A percentile compares a stretch with the other conserved stretches of the same genome.
These are phyloP conservation scores for Vollenhovia emeryi DNA, from an alignment of 1,140 invertebrate genomes.

Conservation along the genomic window DNA sequence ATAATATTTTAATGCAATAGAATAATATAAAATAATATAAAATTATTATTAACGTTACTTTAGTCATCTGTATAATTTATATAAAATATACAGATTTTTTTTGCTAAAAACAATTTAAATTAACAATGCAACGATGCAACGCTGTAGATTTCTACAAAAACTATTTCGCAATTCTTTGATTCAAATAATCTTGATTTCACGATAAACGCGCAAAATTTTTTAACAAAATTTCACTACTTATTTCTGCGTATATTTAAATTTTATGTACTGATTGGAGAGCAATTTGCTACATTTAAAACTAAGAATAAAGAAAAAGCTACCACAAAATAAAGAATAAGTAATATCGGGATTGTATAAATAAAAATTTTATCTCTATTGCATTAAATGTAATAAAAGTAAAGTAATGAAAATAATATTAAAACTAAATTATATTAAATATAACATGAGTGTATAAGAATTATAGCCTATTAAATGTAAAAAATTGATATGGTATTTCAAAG, in stretches of 20 bases:
- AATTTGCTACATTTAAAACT: no score
- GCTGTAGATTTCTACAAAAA: background rate
- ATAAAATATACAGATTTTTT: background rate
- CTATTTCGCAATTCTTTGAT: no score
- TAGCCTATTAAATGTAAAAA: background rate
- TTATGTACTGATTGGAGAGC: no score
- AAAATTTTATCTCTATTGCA: background rate
- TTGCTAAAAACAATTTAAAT: no score
- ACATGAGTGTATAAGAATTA: background rate
- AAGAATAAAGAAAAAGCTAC: no score
- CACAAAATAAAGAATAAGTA: background rate
- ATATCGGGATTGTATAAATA: background rate
- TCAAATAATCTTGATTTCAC: background rate
- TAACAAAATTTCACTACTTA: no score
- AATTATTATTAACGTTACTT: background rate
- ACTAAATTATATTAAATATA: background rate
- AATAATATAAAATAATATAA: slow-evolving; percentile 2
- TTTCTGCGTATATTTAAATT: no score
- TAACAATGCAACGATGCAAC: no score
- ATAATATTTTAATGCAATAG: background rate
- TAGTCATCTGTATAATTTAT: background rate
- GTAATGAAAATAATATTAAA: background rate
- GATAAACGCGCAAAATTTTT: no score
- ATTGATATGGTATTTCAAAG: background rate
- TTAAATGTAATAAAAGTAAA: background rate